These are phyloP conservation scores for Pelodiscus sinensis DNA, from an alignment of 2,113 vertebrate species.

Conservation along the genomic window DNA sequence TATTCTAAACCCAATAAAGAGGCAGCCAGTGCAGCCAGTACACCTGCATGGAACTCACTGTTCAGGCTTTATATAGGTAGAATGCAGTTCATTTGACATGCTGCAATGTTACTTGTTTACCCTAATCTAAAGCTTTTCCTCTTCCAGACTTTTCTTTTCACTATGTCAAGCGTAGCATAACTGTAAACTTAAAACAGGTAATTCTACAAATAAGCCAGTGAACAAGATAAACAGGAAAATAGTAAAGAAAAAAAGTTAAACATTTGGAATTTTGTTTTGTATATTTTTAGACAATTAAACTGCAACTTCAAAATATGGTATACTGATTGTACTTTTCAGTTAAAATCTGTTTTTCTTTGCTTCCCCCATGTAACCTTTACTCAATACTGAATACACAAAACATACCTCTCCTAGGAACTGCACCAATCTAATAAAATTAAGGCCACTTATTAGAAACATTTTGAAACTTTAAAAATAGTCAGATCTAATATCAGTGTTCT, in stretches of 20 bases:
- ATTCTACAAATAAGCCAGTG: not conserved
- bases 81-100: not conserved
- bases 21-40: not conserved
- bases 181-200: not conserved
- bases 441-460: not conserved
- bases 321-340: constrained; percentile 1
- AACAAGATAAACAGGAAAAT: not conserved
- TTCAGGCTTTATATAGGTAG: not conserved
- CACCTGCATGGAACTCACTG: not conserved
- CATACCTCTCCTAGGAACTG: not conserved
- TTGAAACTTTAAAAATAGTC: not conserved
- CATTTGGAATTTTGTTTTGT: not conserved
- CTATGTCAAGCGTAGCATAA: not conserved
- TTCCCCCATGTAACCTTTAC: not conserved
- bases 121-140: not conserved
- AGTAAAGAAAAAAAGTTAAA: not conserved
- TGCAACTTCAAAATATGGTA: not conserved
- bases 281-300: constrained; percentile 28
- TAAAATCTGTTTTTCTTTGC: not conserved
- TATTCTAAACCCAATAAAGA: not conserved
- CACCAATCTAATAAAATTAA: not conserved
- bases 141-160: not conserved
- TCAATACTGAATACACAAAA: not conserved
- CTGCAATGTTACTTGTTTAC: not conserved
- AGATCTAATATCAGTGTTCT: not conserved